A percentile compares a stretch with the other conserved stretches of the same genome.
Conservation (phyloP, 2,113 vertebrate species). For the Plectropomus leopardus region DNA sequence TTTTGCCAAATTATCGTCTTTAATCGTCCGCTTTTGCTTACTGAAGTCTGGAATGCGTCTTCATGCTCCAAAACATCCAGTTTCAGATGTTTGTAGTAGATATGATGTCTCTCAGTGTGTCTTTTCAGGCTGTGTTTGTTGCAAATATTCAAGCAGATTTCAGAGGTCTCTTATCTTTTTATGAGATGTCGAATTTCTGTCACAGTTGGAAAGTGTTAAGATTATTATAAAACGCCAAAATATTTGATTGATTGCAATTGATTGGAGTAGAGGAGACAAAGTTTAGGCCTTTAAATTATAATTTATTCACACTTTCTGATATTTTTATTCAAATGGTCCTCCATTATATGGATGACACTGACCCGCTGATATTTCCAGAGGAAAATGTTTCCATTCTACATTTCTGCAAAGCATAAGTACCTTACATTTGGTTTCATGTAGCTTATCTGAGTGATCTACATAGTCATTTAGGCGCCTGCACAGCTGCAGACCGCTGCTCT, state of each 20-base stretch:
- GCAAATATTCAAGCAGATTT: not conserved
- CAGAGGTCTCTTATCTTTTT: not conserved
- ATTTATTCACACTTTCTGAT: not conserved
- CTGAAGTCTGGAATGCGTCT: constrained; percentile 23
- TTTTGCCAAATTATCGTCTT: constrained; percentile 26
- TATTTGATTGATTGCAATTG: not conserved
- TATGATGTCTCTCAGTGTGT: not conserved
- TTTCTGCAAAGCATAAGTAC: too few species aligned
- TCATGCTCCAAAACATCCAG: constrained; percentile 14
- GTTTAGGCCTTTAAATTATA: not conserved
- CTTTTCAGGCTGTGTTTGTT: constrained; percentile 26
- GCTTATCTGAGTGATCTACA: too few species aligned
- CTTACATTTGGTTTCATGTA: too few species aligned
- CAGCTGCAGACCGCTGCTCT: too few species aligned
- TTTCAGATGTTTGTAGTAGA: constrained; percentile 10
- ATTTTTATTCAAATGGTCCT: too few species aligned
- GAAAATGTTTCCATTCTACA: too few species aligned
- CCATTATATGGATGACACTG: too few species aligned
- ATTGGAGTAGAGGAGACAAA: too few species aligned
- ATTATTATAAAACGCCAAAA: not conserved
- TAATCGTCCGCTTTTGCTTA: not conserved
- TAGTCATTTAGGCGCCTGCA: too few species aligned
- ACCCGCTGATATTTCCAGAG: too few species aligned
- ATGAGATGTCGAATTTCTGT: not conserved
- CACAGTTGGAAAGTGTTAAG: not conserved